Conservation (phyloP, 2,888 invertebrate genomes). For the Gasteruption jaculator region DNA sequence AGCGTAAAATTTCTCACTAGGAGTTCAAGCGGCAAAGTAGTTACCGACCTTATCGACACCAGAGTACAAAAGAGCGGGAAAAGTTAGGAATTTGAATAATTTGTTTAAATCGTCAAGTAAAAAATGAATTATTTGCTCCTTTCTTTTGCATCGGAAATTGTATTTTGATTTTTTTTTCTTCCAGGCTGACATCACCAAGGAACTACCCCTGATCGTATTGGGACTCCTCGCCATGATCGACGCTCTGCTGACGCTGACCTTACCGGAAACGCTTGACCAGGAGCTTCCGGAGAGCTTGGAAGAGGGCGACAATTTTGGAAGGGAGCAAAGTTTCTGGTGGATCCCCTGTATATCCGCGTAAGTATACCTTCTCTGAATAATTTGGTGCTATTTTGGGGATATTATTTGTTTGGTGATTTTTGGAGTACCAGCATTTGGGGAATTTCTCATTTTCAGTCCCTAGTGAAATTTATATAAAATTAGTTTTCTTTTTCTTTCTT, state of each 20-base stretch:
- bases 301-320: constrained; percentile 83
- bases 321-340: constrained; percentile 76
- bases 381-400: too few species aligned
- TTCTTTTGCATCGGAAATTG: background rate
- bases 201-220: constrained; percentile 70
- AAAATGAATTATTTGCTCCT: background rate
- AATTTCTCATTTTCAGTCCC: too few species aligned
- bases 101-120: too few species aligned
- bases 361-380: constrained; percentile 21
- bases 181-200: constrained; percentile 38
- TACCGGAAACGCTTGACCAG: constrained; percentile 83
- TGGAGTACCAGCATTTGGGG: background rate
- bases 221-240: constrained; percentile 72
- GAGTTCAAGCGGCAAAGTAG: too few species aligned
- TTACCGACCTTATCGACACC: too few species aligned
- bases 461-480: background rate
- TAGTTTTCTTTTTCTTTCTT: constrained; percentile 12
- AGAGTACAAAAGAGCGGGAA: background rate
- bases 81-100: too few species aligned
- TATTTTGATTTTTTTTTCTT: constrained; percentile 13
- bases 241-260: constrained; percentile 68
- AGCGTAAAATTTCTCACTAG: too few species aligned
- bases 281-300: constrained; percentile 81
- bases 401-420: too few species aligned
- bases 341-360: constrained; percentile 57